Percentiles rank a stretch among this genome's conserved stretches.
Conservation (phyloP, 2,113 vertebrate species). For the Varanus komodoensis region DNA sequence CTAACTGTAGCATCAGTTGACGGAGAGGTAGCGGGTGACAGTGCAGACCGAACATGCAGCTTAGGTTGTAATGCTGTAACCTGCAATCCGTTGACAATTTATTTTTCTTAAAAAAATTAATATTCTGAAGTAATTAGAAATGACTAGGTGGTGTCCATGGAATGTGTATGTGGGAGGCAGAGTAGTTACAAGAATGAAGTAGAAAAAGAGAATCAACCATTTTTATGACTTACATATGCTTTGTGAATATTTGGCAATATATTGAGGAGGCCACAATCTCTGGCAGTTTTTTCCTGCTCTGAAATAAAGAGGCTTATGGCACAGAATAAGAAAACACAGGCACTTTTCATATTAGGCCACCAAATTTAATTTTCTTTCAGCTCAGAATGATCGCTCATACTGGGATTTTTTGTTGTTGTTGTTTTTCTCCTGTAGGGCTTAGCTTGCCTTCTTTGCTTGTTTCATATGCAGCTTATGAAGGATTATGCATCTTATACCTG, state of each 20-base stretch:
- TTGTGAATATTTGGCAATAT: not conserved
- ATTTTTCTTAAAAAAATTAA: not conserved
- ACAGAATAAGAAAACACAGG: not conserved
- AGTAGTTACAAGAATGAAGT: not conserved
- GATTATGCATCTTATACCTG: not conserved
- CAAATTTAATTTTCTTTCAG: not conserved
- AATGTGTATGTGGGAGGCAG: not conserved
- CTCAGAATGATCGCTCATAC: not conserved
- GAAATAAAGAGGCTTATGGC: not conserved
- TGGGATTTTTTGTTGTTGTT: not conserved
- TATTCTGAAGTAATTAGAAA: not conserved
- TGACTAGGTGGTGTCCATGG: not conserved
- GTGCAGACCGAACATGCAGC: not conserved
- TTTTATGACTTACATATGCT: not conserved
- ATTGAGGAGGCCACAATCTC: not conserved
- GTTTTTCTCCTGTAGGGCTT: not conserved
- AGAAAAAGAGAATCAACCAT: not conserved
- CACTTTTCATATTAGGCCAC: not conserved
- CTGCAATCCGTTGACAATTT: not conserved
- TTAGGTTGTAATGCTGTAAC: not conserved
- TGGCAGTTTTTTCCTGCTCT: not conserved
- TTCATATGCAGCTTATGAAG: not conserved
- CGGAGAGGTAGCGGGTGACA: not conserved
- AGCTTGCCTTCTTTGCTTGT: not conserved
- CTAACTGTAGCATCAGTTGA: not conserved